Base-by-base conservation (phyloP, 1,140 invertebrate genomes). In the Acyrthosiphon pisum region DNA sequence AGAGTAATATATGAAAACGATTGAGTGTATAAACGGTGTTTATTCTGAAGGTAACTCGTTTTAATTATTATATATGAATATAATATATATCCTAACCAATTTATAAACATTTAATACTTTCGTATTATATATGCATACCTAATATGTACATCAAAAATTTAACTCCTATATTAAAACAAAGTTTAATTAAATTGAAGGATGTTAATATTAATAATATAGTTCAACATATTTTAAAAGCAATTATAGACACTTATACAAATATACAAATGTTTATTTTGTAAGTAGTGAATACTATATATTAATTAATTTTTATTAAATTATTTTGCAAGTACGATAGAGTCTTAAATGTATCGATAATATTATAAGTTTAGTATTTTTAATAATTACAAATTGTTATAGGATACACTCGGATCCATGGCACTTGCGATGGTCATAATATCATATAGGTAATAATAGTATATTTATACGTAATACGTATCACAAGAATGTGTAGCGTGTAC, bases 131-230 rank as follows among this genome's bases (percentile, higher is more conserved):
- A 9, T 56, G 9, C 30, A 26, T 60, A 18, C 18, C 30, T 68
- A 3, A 30, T 56, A 56, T 26, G 1, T 60, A 30, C n/a, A 68
- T 68, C 14, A 76, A 4, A 76, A 76, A 76, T n/a, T 6, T 6
- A 76, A 76, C 14, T 76, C 18, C 30, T 76, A n/a, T 76, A 76
- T 76, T 76, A n/a, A n/a, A n/a, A 76, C 60, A 76, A 18, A 76
- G n/a, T 76, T 76, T 76, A 76, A 76, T 76, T n/a, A n/a, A 76
- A 76, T n/a, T 76, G n/a, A n/a, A 76, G 14, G 60, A 76, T 76
- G 60, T 76, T 76, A 76, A 76, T n/a, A 76, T 76, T n/a, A 76
- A n/a, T 68, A n/a, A 22, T 53, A 76, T n/a, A n/a, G 6, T 76
- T 76, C 14, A 18, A 76, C 26, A n/a, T 68, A 76, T 76, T 76